phyloP scores from a whole-genome alignment of 1,140 invertebrate species.

The Nephotettix cincticeps region DNA sequence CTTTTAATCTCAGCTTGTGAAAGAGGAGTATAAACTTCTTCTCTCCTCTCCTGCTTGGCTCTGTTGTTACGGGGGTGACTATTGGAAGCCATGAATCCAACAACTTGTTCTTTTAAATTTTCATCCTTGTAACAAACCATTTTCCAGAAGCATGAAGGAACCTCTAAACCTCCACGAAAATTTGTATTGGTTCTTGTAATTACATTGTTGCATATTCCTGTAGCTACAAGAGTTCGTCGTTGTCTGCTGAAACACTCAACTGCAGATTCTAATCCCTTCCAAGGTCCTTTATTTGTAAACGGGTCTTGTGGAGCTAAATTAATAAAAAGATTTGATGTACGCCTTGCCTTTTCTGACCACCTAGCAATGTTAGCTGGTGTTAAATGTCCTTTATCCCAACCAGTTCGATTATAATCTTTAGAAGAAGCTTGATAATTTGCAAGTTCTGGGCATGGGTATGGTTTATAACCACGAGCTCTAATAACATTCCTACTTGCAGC shows the following conservation, averaged over 20 bases:
- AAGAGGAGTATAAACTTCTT: background rate
- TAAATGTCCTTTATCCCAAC: slow-evolving; percentile 27
- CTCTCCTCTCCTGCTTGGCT: background rate
- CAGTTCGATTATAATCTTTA: slow-evolving; percentile 8
- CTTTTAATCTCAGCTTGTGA: background rate
- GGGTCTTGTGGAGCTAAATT: slow-evolving; percentile 28
- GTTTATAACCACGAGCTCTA: background rate
- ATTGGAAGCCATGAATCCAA: background rate
- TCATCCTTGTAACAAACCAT: background rate
- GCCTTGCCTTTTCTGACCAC: slow-evolving; percentile 27
- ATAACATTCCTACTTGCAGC: background rate
- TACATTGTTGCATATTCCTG: slow-evolving; percentile 3
- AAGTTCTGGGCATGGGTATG: background rate
- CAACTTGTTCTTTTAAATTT: background rate
- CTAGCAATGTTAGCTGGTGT: slow-evolving; percentile 27
- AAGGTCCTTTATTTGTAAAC: slow-evolving; percentile 17
- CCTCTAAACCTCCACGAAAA: no score
- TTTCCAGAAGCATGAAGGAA: background rate
- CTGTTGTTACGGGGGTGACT: background rate
- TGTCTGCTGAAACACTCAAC: background rate
- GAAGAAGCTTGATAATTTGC: background rate
- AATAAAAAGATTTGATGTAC: slow-evolving; percentile 20
- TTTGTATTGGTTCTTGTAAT: background rate
- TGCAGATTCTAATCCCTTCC: slow-evolving; percentile 8
- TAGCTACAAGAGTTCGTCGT: slow-evolving; percentile 12